phyloP scores from a whole-genome alignment of 37 sponge, comb jelly and placozoan genomes.

The Hexactinellida sp. region DNA sequence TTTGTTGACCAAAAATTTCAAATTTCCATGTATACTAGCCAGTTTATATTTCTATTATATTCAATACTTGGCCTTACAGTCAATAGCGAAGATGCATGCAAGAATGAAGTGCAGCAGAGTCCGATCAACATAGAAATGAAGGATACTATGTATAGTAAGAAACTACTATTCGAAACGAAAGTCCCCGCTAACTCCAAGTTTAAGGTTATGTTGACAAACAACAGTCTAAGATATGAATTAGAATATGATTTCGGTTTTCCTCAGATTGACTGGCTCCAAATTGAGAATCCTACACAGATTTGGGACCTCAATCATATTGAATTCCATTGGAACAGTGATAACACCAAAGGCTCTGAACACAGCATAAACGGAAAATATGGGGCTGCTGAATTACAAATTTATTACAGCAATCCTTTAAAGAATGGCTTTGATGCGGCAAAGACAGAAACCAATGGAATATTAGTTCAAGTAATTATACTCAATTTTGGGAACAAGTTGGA shows the following conservation, averaged over 20 bases:
- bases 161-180: background rate
- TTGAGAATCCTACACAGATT: background rate
- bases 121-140: background rate
- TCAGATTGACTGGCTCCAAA: background rate
- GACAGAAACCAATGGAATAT: background rate
- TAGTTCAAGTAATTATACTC: background rate
- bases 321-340: background rate
- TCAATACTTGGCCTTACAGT: too few relatives aligned
- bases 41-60: too few relatives aligned
- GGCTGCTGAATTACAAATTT: background rate
- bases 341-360: background rate
- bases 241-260: background rate
- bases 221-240: background rate
- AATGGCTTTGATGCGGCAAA: background rate
- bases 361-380: background rate
- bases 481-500: background rate
- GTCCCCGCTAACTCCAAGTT: background rate
- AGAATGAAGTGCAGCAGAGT: background rate
- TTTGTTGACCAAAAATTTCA: too few relatives aligned
- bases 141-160: background rate
- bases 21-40: too few relatives aligned
- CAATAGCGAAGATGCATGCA: too few relatives aligned
- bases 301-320: background rate
- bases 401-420: background rate
- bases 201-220: background rate